Evolutionary conservation across 2,888 invertebrate genomes (phyloP).

Genomic region (Spilarctia lutea): DNA sequence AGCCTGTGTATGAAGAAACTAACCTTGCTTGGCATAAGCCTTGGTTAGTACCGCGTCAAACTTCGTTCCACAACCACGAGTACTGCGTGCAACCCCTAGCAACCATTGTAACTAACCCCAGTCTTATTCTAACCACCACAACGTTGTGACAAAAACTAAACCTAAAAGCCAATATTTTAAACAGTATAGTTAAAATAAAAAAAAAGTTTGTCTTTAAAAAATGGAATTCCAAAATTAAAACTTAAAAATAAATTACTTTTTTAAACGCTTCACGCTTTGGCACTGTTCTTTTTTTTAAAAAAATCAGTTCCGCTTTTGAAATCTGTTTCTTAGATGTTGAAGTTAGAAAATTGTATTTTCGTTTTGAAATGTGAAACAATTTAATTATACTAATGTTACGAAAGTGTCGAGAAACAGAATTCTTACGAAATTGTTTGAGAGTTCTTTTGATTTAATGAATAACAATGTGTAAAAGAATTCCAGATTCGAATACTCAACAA

Average conservation of each 20-base stretch:
- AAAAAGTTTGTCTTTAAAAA: slow-evolving; percentile 50
- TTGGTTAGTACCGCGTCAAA: slow-evolving; percentile 65
- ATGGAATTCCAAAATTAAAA: slow-evolving; percentile 49
- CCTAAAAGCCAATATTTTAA: slow-evolving; percentile 45
- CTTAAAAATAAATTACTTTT: slow-evolving; percentile 10
- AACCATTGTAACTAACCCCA: slow-evolving; percentile 56
- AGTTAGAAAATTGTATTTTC: neutral
- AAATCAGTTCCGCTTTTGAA: slow-evolving; percentile 12
- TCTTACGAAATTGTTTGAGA: slow-evolving; percentile 5
- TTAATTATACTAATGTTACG: neutral
- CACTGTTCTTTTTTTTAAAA: slow-evolving; percentile 28
- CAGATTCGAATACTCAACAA: slow-evolving; percentile 16
- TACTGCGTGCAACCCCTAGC: slow-evolving; percentile 37
- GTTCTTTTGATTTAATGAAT: slow-evolving; percentile 7
- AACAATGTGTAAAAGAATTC: slow-evolving; percentile 16
- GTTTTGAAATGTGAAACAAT: slow-evolving; percentile 1
- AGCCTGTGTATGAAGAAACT: slow-evolving; percentile 59
- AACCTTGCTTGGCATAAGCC: slow-evolving; percentile 57
- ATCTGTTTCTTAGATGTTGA: slow-evolving; percentile 14
- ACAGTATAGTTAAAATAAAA: slow-evolving; percentile 37
- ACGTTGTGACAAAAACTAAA: slow-evolving; percentile 48
- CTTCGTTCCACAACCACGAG: slow-evolving; percentile 54
- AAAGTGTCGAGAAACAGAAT: slow-evolving; percentile 18
- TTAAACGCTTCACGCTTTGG: slow-evolving; percentile 49
- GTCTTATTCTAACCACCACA: slow-evolving; percentile 54